phyloP scores from a whole-genome alignment of 2,888 invertebrate species.

The Eristalis arbustorum region DNA sequence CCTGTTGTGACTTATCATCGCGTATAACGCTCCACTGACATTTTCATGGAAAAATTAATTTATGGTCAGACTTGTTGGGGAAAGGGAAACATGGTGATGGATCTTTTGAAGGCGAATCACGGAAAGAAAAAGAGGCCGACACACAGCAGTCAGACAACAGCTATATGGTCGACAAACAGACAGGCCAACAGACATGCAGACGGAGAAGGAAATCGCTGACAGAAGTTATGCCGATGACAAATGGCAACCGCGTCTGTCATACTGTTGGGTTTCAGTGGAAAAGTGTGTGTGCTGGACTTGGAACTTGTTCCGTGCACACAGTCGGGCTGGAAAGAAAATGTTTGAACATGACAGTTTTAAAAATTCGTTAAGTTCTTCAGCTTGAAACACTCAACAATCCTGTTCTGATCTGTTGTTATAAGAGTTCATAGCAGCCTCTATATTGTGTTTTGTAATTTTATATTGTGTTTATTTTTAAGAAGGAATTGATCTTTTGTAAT shows the following conservation, averaged over 20 bases:
- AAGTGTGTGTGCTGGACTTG: constrained; percentile 8
- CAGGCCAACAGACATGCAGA: constrained; percentile 44
- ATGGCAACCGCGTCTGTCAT: constrained; percentile 55
- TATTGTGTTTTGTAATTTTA: too few relatives aligned
- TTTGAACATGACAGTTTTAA: too few relatives aligned
- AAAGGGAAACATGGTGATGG: constrained; percentile 41
- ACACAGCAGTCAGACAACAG: constrained; percentile 24
- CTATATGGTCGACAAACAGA: constrained; percentile 40
- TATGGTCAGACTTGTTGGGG: constrained; percentile 10
- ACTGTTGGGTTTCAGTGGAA: constrained; percentile 42
- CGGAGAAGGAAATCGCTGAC: constrained; percentile 54
- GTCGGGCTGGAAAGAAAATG: not conserved
- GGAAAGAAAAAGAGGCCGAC: constrained; percentile 36
- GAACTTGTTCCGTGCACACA: constrained; percentile 13
- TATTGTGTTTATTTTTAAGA: too few relatives aligned
- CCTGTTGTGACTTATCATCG: constrained; percentile 40
- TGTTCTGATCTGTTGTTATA: too few relatives aligned
- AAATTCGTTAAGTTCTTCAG: too few relatives aligned
- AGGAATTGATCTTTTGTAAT: too few relatives aligned
- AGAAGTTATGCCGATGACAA: constrained; percentile 57
- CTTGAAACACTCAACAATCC: too few relatives aligned
- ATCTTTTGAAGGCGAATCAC: constrained; percentile 36
- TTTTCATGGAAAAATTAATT: constrained; percentile 60
- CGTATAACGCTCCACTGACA: constrained; percentile 41
- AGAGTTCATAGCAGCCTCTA: too few relatives aligned